Percentiles rank a stretch among this genome's conserved stretches.
phyloP scores from a whole-genome alignment of 2,797 vertebrate genomes.

The Pampus argenteus region DNA sequence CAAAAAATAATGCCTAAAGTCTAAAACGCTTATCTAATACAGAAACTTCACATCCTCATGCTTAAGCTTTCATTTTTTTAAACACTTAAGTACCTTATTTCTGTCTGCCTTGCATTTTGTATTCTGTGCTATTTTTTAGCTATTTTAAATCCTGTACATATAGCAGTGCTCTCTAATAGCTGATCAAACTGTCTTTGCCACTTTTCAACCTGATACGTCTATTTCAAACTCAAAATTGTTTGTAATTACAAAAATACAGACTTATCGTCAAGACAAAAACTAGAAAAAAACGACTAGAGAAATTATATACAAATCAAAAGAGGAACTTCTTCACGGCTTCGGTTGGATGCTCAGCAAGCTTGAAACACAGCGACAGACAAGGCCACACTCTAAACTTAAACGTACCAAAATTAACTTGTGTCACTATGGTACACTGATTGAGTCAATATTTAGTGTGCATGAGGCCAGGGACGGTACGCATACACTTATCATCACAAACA shows the following conservation, averaged over 20 bases:
- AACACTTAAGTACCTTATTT: background rate
- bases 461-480: background rate
- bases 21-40: no score
- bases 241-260: background rate
- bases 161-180: background rate
- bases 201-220: background rate
- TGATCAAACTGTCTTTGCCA: background rate
- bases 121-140: background rate
- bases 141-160: background rate
- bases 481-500: background rate
- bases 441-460: slow-evolving; percentile 72
- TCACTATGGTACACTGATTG: slow-evolving; percentile 20
- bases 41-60: no score
- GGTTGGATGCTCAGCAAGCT: background rate
- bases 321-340: slow-evolving; percentile 23
- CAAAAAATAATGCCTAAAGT: no score
- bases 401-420: slow-evolving; percentile 7
- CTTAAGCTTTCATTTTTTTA: background rate
- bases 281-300: background rate
- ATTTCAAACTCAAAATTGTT: slow-evolving; percentile 21
- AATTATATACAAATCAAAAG: slow-evolving; percentile 23
- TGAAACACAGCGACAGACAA: background rate
- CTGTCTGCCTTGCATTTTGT: background rate
- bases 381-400: background rate
- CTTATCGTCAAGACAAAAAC: background rate